These are phyloP conservation scores for Podiceps cristatus DNA, from an alignment of 2,113 vertebrate genomes.

Conservation along the genomic window DNA sequence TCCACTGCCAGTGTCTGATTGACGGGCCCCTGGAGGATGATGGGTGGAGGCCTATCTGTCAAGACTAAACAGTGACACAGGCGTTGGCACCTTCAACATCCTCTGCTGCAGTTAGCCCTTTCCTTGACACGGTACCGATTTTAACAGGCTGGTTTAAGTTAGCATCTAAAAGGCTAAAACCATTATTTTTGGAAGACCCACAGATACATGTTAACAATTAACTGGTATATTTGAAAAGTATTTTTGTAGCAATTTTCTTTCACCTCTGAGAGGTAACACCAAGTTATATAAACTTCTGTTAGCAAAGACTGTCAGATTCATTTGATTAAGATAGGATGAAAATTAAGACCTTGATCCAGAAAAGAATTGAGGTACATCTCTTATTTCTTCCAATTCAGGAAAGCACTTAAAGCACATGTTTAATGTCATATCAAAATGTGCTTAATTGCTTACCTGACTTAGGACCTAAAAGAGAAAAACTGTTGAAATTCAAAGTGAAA, in stretches of 20 bases:
- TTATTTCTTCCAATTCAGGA: neutral
- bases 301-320: neutral
- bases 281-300: neutral
- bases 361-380: neutral
- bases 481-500: neutral
- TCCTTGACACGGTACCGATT: neutral
- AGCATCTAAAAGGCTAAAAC: neutral
- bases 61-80: constrained; percentile 81
- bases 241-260: neutral
- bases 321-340: neutral
- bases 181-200: neutral
- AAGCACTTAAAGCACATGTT: neutral
- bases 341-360: neutral
- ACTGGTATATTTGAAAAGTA: neutral
- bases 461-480: neutral
- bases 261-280: accelerated
- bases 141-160: neutral
- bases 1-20: constrained; percentile 94
- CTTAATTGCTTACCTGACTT: neutral
- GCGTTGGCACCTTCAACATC: neutral
- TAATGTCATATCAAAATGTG: neutral
- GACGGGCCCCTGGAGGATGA: constrained; percentile 95
- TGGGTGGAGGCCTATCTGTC: constrained; percentile 95
- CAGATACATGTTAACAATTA: neutral
- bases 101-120: neutral